Conservation (phyloP, 92 coral and sea anemone genomes). For the Palythoa grandiflora region DNA sequence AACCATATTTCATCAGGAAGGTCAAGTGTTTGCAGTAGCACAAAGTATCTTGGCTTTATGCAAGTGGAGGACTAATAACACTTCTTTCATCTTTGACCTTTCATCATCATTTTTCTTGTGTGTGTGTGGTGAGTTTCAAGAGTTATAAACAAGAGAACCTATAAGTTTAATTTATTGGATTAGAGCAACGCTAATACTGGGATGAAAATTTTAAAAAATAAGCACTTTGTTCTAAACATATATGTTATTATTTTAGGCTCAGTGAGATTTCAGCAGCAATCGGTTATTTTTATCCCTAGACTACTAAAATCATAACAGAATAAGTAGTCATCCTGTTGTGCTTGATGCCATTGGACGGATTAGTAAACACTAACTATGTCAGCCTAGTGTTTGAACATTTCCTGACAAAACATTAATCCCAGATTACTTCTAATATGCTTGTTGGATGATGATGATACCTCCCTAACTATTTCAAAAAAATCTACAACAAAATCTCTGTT, state of each 20-base stretch:
- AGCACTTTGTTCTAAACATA: background rate
- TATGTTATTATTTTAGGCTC: background rate
- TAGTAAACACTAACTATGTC: slow-evolving; percentile 3
- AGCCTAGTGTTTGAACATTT: slow-evolving; percentile 13
- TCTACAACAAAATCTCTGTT: background rate
- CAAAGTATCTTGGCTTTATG: no score
- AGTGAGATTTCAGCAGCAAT: background rate
- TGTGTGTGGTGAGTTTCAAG: no score
- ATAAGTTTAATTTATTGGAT: no score
- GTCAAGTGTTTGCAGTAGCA: no score
- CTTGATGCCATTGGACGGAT: background rate
- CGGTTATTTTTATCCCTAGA: background rate
- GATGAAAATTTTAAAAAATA: no score
- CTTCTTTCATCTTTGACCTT: no score
- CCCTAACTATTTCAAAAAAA: background rate
- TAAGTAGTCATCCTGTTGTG: background rate
- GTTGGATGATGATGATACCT: background rate
- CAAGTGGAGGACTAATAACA: no score
- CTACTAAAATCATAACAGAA: background rate
- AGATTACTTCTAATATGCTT: slow-evolving; percentile 27
- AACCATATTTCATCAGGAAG: no score
- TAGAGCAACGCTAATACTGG: no score
- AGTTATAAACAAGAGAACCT: no score
- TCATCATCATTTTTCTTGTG: no score
- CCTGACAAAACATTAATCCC: slow-evolving; percentile 39